Percentiles rank a stretch among this genome's conserved stretches.
These are phyloP conservation scores for Steinernema feltiae DNA, from an alignment of 1,140 invertebrate species.

Conservation along the genomic window DNA sequence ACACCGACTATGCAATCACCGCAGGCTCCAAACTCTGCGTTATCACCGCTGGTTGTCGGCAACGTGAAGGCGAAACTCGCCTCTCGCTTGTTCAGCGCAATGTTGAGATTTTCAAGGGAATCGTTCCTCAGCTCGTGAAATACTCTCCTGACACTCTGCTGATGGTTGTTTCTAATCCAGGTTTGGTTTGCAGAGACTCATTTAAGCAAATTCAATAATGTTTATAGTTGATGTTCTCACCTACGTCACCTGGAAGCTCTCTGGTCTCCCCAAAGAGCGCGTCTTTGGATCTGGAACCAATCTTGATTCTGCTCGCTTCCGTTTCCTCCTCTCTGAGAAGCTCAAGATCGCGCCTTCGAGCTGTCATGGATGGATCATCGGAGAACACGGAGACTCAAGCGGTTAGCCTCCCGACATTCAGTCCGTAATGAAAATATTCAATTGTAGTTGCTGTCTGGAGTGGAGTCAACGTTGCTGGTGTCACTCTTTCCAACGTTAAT, in stretches of 20 bases:
- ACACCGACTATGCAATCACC: slow-evolving; percentile 71
- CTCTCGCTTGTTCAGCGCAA: slow-evolving; percentile 78
- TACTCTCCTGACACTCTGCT: slow-evolving; percentile 78
- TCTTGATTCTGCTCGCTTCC: slow-evolving; percentile 78
- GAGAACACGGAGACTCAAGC: slow-evolving; percentile 75
- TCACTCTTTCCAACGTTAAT: slow-evolving; percentile 72
- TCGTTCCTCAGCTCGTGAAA: slow-evolving; percentile 69
- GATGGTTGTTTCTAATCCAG: slow-evolving; percentile 81
- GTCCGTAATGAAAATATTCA: not conserved
- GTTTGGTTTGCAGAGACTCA: slow-evolving; percentile 51
- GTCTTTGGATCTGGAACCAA: slow-evolving; percentile 85
- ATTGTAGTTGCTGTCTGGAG: slow-evolving; percentile 80
- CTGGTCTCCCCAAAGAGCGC: slow-evolving; percentile 74
- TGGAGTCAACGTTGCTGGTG: slow-evolving; percentile 80
- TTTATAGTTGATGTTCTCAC: slow-evolving; percentile 76
- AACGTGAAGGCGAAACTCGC: slow-evolving; percentile 76
- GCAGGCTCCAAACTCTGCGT: slow-evolving; percentile 76
- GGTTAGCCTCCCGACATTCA: slow-evolving; percentile 46
- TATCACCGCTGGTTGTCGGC: slow-evolving; percentile 78
- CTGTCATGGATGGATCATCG: slow-evolving; percentile 79
- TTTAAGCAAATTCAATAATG: not conserved
- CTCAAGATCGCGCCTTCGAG: slow-evolving; percentile 73
- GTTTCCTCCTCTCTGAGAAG: slow-evolving; percentile 77
- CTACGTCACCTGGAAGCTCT: slow-evolving; percentile 85
- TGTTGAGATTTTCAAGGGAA: slow-evolving; percentile 75